Percentiles rank a stretch among this genome's conserved stretches.
Evolutionary conservation across 1,140 invertebrate genomes (phyloP).

Genomic region (Epicauta chinensis): DNA sequence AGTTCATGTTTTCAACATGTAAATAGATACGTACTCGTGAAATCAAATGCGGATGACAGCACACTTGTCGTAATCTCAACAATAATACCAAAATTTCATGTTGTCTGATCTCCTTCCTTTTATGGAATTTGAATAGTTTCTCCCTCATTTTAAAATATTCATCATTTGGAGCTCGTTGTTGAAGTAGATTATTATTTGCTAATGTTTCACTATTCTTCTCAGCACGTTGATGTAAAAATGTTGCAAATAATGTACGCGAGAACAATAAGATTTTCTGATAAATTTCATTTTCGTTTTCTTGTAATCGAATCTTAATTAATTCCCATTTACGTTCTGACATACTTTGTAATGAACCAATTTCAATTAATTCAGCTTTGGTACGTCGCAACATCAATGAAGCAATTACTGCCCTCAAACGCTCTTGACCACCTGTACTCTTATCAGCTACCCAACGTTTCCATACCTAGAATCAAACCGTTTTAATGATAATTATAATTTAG

Average conservation of each 20-base stretch:
- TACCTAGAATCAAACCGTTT: no score
- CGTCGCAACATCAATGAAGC: slow-evolving; percentile 75
- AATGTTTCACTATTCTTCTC: slow-evolving; percentile 28
- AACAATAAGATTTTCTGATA: slow-evolving; percentile 71
- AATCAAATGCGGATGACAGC: slow-evolving; percentile 81
- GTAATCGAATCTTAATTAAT: background rate
- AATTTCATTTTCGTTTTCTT: slow-evolving; percentile 58
- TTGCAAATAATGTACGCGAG: slow-evolving; percentile 65
- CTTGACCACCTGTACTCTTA: slow-evolving; percentile 62
- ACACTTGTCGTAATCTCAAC: slow-evolving; percentile 79
- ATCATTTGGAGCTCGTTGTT: slow-evolving; percentile 17
- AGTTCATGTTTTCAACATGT: background rate
- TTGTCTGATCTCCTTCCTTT: slow-evolving; percentile 55
- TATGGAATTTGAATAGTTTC: slow-evolving; percentile 53
- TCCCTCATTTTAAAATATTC: slow-evolving; percentile 47
- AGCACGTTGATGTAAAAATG: slow-evolving; percentile 66
- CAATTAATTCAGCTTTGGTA: slow-evolving; percentile 71
- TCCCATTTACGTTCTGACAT: background rate
- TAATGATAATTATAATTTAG: no score
- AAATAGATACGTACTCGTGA: slow-evolving; percentile 43
- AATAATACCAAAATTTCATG: slow-evolving; percentile 76
- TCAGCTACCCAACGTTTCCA: slow-evolving; percentile 72
- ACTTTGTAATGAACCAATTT: slow-evolving; percentile 43
- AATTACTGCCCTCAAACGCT: slow-evolving; percentile 70
- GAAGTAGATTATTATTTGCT: background rate